phyloP scores from a whole-genome alignment of 2,888 invertebrate genomes.

The Nemoura dubitans region DNA sequence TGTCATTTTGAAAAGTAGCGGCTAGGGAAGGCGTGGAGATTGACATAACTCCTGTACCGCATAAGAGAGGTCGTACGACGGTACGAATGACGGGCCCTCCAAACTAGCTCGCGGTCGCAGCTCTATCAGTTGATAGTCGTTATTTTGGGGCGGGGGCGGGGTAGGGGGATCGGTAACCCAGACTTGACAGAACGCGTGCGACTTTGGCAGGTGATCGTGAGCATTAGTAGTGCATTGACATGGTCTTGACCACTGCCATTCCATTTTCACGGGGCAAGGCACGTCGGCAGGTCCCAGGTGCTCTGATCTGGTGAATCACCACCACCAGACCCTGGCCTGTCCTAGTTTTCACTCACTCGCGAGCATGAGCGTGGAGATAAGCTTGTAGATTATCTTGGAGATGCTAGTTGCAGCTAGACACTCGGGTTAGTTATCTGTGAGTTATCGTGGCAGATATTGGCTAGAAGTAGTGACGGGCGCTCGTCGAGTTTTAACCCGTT shows the following conservation, averaged over 20 bases:
- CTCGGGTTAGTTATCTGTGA: background rate
- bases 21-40: too few species aligned
- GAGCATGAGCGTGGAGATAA: too few species aligned
- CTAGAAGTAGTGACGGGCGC: background rate
- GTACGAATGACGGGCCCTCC: too few species aligned
- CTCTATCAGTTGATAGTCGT: background rate
- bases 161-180: too few species aligned
- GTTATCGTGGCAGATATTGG: background rate
- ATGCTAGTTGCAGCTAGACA: too few species aligned
- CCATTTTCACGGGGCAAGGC: background rate
- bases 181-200: too few species aligned
- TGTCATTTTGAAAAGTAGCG: too few species aligned
- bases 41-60: background rate
- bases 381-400: too few species aligned
- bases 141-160: too few species aligned
- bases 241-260: background rate
- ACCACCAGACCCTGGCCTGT: background rate
- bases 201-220: background rate
- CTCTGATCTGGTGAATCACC: background rate
- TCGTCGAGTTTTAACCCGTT: background rate
- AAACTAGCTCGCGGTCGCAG: background rate
- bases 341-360: background rate
- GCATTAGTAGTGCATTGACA: background rate
- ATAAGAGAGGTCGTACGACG: background rate
- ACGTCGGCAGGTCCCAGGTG: background rate